A percentile compares a stretch with the other conserved stretches of the same genome.
phyloP scores from a whole-genome alignment of 2,797 vertebrate genomes.

The Mastacembelus armatus region DNA sequence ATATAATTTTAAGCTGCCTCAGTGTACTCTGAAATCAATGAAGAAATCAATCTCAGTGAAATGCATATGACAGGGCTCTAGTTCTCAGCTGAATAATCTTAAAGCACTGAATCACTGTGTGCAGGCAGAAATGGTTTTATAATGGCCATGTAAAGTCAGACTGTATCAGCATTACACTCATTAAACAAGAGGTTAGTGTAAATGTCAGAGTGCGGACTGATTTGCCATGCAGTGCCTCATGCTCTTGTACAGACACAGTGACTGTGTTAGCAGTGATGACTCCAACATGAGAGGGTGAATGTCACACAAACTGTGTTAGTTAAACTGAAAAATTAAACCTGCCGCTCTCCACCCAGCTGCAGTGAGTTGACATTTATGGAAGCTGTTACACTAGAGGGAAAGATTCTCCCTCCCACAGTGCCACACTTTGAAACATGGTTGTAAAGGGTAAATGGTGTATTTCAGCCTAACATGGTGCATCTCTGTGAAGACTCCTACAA shows the following conservation, averaged over 20 bases:
- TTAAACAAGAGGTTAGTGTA: constrained; percentile 20
- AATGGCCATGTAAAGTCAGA: constrained; percentile 20
- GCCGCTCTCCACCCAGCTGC: background rate
- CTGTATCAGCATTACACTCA: constrained; percentile 1
- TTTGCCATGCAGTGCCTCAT: background rate
- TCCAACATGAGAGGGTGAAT: background rate
- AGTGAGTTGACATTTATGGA: constrained; percentile 13
- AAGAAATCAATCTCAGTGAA: constrained; percentile 23
- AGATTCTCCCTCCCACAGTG: constrained; percentile 1
- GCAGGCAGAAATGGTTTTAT: constrained; percentile 17
- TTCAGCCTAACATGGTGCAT: constrained; percentile 4
- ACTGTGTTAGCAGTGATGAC: background rate
- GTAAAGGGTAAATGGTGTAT: constrained; percentile 25
- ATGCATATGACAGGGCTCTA: constrained; percentile 1
- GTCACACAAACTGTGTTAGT: background rate
- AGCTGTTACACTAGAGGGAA: background rate
- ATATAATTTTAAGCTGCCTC: too few species aligned
- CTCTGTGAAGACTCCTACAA: background rate
- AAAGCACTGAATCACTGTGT: constrained; percentile 1
- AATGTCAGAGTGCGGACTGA: background rate
- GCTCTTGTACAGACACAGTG: too few species aligned
- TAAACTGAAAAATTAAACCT: constrained; percentile 12
- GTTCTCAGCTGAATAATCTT: constrained; percentile 16
- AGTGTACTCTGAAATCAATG: background rate
- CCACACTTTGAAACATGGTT: constrained; percentile 12